Percentiles rank a stretch among this genome's conserved stretches.
Conservation (phyloP, 1,140 invertebrate species). For the Euglossa dilemma region DNA sequence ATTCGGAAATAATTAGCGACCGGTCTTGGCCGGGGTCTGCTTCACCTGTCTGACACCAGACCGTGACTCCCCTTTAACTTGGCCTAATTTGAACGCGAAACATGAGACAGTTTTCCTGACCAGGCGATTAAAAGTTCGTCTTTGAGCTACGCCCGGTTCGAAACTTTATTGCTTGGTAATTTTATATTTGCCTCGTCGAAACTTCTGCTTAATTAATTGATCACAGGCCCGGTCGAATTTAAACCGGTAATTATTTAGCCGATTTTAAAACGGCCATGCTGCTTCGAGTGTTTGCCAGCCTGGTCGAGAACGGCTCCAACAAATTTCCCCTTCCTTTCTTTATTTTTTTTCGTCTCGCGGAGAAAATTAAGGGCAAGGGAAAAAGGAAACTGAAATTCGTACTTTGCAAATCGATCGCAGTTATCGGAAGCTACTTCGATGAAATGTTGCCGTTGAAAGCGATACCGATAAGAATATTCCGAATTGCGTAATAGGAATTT, state of each 20-base stretch:
- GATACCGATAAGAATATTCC: too few species aligned
- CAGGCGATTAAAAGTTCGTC: constrained; percentile 48
- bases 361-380: too few species aligned
- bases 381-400: too few species aligned
- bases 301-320: too few species aligned
- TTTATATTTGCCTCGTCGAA: constrained; percentile 12
- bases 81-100: constrained; percentile 51
- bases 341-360: not conserved
- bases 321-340: not conserved
- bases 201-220: constrained; percentile 14
- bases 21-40: constrained; percentile 32
- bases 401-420: too few species aligned
- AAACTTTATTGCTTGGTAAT: constrained; percentile 14
- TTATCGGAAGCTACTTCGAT: too few species aligned
- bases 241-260: not conserved
- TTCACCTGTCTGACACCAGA: constrained; percentile 49
- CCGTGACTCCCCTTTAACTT: constrained; percentile 47
- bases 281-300: not conserved
- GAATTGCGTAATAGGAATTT: too few species aligned
- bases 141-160: not conserved
- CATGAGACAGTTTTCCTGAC: constrained; percentile 8
- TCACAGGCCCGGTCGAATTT: not conserved
- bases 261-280: not conserved
- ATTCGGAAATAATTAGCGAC: constrained; percentile 62
- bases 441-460: too few species aligned